Percentiles rank a stretch among this genome's conserved stretches.
phyloP scores from a whole-genome alignment of 2,888 invertebrate genomes.

The Drepana falcataria region DNA sequence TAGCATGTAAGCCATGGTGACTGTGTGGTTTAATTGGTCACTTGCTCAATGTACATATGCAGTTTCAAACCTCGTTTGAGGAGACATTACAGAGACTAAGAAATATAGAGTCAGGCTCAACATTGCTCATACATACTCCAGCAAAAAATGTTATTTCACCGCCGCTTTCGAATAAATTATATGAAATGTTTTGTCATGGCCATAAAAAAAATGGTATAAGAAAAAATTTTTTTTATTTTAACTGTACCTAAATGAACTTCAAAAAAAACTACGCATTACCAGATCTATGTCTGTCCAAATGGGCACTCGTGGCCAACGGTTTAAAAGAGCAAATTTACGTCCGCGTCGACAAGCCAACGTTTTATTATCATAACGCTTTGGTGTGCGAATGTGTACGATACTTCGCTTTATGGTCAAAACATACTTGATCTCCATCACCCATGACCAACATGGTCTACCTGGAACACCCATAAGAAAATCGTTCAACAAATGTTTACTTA shows the following conservation, averaged over 20 bases:
- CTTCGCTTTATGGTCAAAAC: neutral
- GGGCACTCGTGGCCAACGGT: neutral
- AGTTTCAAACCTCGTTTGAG: too few species aligned
- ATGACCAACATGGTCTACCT: neutral
- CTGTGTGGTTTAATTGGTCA: too few species aligned
- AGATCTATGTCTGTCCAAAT: neutral
- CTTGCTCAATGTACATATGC: too few species aligned
- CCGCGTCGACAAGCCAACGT: slow-evolving; percentile 27
- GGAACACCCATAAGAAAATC: neutral
- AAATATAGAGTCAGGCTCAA: too few species aligned
- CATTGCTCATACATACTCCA: too few species aligned
- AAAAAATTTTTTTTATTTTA: too few species aligned
- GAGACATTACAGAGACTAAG: too few species aligned
- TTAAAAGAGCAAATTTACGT: neutral
- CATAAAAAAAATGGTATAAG: too few species aligned
- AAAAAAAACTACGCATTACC: neutral
- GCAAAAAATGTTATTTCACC: too few species aligned
- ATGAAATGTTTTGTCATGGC: too few species aligned
- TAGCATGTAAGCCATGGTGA: too few species aligned
- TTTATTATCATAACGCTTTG: slow-evolving; percentile 51
- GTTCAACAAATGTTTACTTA: neutral
- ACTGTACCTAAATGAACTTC: neutral
- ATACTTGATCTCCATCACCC: neutral
- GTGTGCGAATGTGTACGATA: slow-evolving; percentile 16
- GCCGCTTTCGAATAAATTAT: too few species aligned